Evolutionary conservation across 1,140 invertebrate genomes (phyloP).

Genomic region (Physella acuta): DNA sequence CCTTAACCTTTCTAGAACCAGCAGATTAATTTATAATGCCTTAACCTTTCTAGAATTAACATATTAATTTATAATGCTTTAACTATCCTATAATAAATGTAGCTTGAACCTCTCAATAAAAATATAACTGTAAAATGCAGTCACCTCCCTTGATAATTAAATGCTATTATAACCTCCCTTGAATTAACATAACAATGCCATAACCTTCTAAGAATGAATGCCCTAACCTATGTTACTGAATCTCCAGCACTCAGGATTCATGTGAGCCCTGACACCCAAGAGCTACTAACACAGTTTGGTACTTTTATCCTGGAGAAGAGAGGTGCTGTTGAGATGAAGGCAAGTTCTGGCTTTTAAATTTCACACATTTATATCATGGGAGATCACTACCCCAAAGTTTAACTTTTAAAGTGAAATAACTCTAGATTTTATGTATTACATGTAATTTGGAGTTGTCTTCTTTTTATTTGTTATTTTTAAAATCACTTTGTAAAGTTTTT

Average conservation of each 20-base stretch:
- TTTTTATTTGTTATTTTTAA: neutral
- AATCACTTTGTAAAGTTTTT: neutral
- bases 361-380: neutral
- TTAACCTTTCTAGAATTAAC: too few species aligned
- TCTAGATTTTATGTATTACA: neutral
- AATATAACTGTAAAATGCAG: too few species aligned
- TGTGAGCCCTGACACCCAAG: slow-evolving; percentile 87
- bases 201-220: too few species aligned
- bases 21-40: too few species aligned
- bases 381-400: neutral
- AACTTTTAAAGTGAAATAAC: neutral
- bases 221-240: too few species aligned
- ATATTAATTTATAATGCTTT: too few species aligned
- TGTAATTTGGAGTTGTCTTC: neutral
- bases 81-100: too few species aligned
- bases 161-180: too few species aligned
- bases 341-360: slow-evolving; percentile 56
- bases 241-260: slow-evolving; percentile 86
- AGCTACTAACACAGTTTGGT: slow-evolving; percentile 82
- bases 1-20: too few species aligned
- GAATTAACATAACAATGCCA: too few species aligned
- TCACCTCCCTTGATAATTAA: too few species aligned
- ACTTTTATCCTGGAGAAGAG: slow-evolving; percentile 86
- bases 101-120: too few species aligned
- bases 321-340: slow-evolving; percentile 93